Percentiles rank a stretch among this genome's conserved stretches.
Conservation (phyloP, 2,888 invertebrate species). For the Argyresthia albistria region DNA sequence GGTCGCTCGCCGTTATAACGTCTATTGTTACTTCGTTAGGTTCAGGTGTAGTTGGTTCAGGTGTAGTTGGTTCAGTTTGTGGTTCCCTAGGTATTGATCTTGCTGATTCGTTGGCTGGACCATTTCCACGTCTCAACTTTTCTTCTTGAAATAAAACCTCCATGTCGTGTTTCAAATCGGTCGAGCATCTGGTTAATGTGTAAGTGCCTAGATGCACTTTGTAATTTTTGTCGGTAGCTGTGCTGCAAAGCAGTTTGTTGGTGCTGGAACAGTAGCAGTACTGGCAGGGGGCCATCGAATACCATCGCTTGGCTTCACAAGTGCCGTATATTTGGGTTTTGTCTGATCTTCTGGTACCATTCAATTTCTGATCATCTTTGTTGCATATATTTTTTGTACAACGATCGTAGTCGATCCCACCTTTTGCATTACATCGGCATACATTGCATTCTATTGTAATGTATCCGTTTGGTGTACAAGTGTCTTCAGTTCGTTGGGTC, state of each 20-base stretch:
- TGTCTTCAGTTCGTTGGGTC: constrained; percentile 7
- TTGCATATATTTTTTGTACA: constrained; percentile 42
- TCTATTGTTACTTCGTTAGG: no score
- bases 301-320: constrained; percentile 39
- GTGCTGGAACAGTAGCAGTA: constrained; percentile 40
- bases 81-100: background rate
- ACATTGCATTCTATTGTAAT: constrained; percentile 37
- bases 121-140: background rate
- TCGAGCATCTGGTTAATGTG: constrained; percentile 34
- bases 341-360: background rate
- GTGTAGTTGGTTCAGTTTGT: no score
- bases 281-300: constrained; percentile 43
- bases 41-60: no score
- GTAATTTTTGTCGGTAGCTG: constrained; percentile 17
- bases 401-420: constrained; percentile 24
- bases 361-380: background rate
- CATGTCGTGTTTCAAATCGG: constrained; percentile 26
- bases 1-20: background rate
- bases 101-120: background rate
- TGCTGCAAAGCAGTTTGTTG: constrained; percentile 43
- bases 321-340: constrained; percentile 21
- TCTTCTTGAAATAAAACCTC: constrained; percentile 19
- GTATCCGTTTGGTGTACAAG: constrained; percentile 32
- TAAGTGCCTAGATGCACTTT: constrained; percentile 28
- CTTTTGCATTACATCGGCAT: constrained; percentile 34